Percentiles rank a stretch among this genome's conserved stretches.
These are phyloP conservation scores for Eristalis pertinax DNA, from an alignment of 2,888 invertebrate genomes.

Conservation along the genomic window DNA sequence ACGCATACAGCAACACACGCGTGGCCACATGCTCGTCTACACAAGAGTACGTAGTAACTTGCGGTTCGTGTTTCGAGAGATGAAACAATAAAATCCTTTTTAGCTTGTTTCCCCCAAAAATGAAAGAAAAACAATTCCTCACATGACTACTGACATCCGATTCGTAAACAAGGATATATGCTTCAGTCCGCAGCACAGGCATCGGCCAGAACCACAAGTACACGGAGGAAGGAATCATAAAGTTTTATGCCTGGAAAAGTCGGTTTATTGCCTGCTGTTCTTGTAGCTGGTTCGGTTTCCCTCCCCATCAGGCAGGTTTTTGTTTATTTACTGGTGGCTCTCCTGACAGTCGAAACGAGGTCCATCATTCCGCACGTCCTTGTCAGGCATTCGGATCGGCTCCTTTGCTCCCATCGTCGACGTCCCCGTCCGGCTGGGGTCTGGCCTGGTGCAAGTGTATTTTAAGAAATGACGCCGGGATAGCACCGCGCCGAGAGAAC, in stretches of 20 bases:
- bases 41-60: background rate
- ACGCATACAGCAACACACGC: no score
- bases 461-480: conserved; percentile 31
- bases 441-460: conserved; percentile 25
- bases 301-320: conserved; percentile 15
- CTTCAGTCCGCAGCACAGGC: conserved; percentile 12
- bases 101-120: background rate
- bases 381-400: background rate
- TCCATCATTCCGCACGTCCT: conserved; percentile 38
- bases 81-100: conserved; percentile 64
- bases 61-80: conserved; percentile 7
- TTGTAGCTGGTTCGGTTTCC: conserved; percentile 33
- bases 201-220: conserved; percentile 18
- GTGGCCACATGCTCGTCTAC: background rate
- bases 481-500: background rate
- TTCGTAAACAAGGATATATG: conserved; percentile 45
- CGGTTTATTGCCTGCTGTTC: conserved; percentile 61
- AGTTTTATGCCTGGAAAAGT: conserved; percentile 68
- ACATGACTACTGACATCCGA: conserved; percentile 48
- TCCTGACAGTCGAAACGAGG: conserved; percentile 53
- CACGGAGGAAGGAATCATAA: conserved; percentile 65
- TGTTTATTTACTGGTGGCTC: conserved; percentile 58
- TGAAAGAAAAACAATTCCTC: conserved; percentile 43
- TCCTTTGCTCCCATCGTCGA: conserved; percentile 8
- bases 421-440: background rate